phyloP scores from a whole-genome alignment of 2,113 vertebrate species.

The Misgurnus mizolepis region DNA sequence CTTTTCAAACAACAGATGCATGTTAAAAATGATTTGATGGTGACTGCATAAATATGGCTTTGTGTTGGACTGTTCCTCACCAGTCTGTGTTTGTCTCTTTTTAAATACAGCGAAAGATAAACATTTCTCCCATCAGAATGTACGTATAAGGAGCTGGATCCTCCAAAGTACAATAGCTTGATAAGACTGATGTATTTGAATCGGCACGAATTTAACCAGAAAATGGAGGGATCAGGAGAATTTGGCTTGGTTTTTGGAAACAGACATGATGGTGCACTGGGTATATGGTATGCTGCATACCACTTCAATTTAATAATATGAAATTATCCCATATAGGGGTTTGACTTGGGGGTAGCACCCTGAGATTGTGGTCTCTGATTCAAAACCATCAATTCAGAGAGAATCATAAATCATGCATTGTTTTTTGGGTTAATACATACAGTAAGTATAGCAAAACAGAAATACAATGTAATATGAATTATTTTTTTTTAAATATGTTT shows the following conservation, averaged over 20 bases:
- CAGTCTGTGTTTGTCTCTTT: conserved; percentile 3
- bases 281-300: background rate
- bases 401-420: too few species aligned
- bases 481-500: conserved; percentile 42
- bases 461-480: background rate
- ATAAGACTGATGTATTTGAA: background rate
- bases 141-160: background rate
- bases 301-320: background rate
- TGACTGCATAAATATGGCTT: conserved; percentile 33
- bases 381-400: background rate
- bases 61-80: conserved; percentile 14
- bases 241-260: too few species aligned
- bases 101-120: background rate
- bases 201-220: background rate
- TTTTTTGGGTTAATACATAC: background rate
- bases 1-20: conserved; percentile 59
- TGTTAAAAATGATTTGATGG: conserved; percentile 53
- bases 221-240: too few species aligned
- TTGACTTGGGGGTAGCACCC: background rate
- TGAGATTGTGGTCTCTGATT: background rate
- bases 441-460: background rate
- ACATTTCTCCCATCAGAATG: background rate
- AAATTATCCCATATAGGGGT: background rate
- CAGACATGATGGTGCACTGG: background rate
- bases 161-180: background rate